Evolutionary conservation across 2,113 vertebrate species (phyloP).

Genomic region (Cyprinus carpio): DNA sequence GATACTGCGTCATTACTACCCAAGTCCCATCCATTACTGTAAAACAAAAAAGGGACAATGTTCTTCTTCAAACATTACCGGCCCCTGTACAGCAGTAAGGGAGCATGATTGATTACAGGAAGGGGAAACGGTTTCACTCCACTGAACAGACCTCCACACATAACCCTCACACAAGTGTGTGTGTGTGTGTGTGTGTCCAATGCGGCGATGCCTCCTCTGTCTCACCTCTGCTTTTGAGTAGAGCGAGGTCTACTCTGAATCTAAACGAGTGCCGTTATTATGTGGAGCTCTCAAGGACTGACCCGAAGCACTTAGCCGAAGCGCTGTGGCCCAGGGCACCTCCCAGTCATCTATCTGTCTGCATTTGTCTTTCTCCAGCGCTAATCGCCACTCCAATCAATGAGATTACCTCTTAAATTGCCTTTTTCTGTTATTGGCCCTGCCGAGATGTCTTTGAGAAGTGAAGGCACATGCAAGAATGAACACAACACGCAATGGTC

Average conservation of each 20-base stretch:
- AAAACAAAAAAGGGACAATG: background rate
- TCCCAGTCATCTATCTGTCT: background rate
- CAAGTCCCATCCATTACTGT: slow-evolving; percentile 23
- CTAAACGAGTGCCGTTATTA: slow-evolving; percentile 15
- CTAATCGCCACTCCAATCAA: slow-evolving; percentile 49
- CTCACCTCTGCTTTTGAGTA: slow-evolving; percentile 29
- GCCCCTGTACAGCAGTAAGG: background rate
- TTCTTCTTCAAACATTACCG: slow-evolving; percentile 28
- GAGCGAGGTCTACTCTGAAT: slow-evolving; percentile 32
- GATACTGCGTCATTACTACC: slow-evolving; percentile 44
- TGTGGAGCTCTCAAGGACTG: slow-evolving; percentile 31
- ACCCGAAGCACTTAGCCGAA: slow-evolving; percentile 19
- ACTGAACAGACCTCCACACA: slow-evolving; percentile 25
- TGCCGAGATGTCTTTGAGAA: slow-evolving; percentile 24
- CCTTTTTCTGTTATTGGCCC: slow-evolving; percentile 37
- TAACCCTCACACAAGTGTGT: background rate
- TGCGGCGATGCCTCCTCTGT: slow-evolving; percentile 34
- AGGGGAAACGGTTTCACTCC: slow-evolving; percentile 31
- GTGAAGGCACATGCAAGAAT: background rate
- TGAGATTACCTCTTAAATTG: slow-evolving; percentile 50
- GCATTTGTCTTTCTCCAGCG: background rate
- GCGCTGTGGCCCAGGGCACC: background rate
- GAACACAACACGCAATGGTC: slow-evolving; percentile 18
- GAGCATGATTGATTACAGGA: slow-evolving; percentile 1
- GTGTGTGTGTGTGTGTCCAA: background rate